Evolutionary conservation across 2,113 vertebrate genomes (phyloP).

Genomic region (Parotia lawesii): DNA sequence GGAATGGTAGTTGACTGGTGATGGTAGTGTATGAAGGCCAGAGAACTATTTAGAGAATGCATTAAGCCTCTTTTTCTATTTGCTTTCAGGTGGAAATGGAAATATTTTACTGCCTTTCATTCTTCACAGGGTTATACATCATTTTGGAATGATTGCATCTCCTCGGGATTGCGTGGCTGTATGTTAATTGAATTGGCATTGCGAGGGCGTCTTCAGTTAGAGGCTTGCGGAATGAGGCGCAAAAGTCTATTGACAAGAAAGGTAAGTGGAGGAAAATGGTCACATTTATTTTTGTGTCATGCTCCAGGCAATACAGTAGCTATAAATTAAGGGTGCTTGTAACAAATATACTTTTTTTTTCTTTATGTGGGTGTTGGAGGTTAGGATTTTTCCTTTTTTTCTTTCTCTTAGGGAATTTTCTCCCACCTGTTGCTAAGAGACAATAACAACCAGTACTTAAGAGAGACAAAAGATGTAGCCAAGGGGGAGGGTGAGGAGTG

Average conservation of each 20-base stretch:
- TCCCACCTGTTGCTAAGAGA: background rate
- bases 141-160: conserved; percentile 97
- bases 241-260: conserved; percentile 90
- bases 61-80: background rate
- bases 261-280: conserved; percentile 70
- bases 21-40: background rate
- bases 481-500: background rate
- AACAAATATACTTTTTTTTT: background rate
- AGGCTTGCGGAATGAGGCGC: conserved; percentile 89
- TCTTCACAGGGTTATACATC: conserved; percentile 87
- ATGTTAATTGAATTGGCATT: conserved; percentile 93
- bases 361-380: background rate
- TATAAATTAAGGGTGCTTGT: background rate
- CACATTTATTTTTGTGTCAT: background rate
- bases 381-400: background rate
- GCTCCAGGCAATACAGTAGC: background rate
- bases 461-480: background rate
- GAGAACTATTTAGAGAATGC: background rate
- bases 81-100: background rate
- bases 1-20: background rate
- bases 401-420: background rate
- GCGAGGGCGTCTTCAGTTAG: conserved; percentile 85
- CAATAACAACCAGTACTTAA: background rate
- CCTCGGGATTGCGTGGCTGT: conserved; percentile 89
- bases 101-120: conserved; percentile 27